Conservation (phyloP, 2,797 vertebrate species). For the Phrynocephalus vlangalii region DNA sequence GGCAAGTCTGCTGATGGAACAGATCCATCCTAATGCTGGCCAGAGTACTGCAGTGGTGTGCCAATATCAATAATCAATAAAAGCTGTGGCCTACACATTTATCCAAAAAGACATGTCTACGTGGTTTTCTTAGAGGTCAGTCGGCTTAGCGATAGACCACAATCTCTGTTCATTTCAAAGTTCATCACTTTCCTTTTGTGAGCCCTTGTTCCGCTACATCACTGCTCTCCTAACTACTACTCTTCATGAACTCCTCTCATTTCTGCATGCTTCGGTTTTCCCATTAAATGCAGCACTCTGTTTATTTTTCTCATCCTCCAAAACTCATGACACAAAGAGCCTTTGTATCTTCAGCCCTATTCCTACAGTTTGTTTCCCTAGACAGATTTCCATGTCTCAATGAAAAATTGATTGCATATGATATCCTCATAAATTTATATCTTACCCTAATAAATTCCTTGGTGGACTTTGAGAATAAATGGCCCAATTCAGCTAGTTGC, state of each 20-base stretch:
- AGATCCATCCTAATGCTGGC: no score
- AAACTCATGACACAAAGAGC: background rate
- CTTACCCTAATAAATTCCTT: conserved; percentile 5
- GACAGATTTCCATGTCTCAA: background rate
- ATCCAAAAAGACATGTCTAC: no score
- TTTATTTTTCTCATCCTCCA: background rate
- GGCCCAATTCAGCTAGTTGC: background rate
- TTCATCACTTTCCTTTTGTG: no score
- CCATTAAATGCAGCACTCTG: background rate
- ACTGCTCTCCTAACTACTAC: background rate
- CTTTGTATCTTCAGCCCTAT: conserved; percentile 6
- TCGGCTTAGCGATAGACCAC: no score
- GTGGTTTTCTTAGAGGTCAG: no score
- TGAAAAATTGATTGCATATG: background rate
- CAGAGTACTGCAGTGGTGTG: no score
- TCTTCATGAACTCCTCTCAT: background rate
- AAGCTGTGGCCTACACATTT: no score
- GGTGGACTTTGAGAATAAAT: conserved; percentile 4
- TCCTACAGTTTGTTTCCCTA: background rate
- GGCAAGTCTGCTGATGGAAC: no score
- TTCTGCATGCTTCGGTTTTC: background rate
- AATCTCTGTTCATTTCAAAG: no score
- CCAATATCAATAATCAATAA: no score
- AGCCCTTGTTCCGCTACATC: no score
- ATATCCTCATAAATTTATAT: conserved; percentile 5